Evolutionary conservation across 2,113 vertebrate genomes (phyloP).

Genomic region (Phoxinus phoxinus): DNA sequence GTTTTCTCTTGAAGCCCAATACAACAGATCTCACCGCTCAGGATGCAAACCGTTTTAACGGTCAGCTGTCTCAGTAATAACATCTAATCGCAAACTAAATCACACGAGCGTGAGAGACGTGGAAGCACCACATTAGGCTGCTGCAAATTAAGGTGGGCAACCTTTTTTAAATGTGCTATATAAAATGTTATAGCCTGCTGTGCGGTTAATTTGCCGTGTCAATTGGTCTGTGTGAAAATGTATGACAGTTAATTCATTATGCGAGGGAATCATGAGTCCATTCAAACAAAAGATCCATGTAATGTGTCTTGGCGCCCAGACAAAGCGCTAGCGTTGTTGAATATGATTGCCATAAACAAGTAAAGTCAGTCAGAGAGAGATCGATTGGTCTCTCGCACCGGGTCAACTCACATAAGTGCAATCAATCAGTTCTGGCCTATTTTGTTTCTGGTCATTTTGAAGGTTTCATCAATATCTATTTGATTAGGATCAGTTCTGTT

Average conservation of each 20-base stretch:
- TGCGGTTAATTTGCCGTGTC: not conserved
- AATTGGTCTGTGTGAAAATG: conserved; percentile 7
- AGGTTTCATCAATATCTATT: not conserved
- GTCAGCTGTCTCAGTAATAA: conserved; percentile 68
- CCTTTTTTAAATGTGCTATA: not conserved
- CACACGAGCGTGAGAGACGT: conserved; percentile 44
- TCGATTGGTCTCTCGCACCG: not conserved
- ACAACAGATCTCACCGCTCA: conserved; percentile 70
- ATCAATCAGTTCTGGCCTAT: conserved; percentile 18
- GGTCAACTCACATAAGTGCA: not conserved
- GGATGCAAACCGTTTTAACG: conserved; percentile 68
- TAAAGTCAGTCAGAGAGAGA: not conserved
- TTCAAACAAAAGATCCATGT: not conserved
- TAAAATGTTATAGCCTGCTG: not conserved
- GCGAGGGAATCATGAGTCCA: not conserved
- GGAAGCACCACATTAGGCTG: conserved; percentile 54
- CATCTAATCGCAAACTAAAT: conserved; percentile 61
- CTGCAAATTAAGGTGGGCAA: conserved; percentile 72
- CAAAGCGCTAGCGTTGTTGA: not conserved
- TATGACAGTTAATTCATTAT: not conserved
- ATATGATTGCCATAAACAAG: conserved; percentile 10
- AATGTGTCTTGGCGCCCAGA: not conserved
- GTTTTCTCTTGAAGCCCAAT: conserved; percentile 48
- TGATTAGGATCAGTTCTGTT: not conserved
- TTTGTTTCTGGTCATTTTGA: not conserved